Evolutionary conservation across 2,888 invertebrate species (phyloP).

Genomic region (Amiota minor): DNA sequence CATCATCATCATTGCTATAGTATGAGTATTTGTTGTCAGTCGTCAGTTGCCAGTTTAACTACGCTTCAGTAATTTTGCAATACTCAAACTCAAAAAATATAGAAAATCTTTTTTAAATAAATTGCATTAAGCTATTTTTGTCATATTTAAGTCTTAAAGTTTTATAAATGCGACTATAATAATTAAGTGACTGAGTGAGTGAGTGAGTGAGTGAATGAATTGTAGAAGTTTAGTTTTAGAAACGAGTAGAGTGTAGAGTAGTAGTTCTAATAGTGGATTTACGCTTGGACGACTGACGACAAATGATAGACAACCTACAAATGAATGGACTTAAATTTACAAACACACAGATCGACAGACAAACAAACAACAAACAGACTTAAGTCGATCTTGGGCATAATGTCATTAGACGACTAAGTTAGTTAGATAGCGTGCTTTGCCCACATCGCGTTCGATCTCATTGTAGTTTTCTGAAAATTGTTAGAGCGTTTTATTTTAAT

Average conservation of each 20-base stretch:
- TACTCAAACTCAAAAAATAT: background rate
- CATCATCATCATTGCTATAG: background rate
- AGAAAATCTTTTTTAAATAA: constrained; percentile 62
- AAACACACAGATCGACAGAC: background rate
- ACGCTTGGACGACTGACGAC: background rate
- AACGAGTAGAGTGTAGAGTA: constrained; percentile 1
- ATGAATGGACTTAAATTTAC: background rate
- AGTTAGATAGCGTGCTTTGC: background rate
- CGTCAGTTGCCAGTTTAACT: constrained; percentile 9
- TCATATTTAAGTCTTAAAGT: constrained; percentile 25
- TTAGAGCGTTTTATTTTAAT: constrained; percentile 69
- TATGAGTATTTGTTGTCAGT: background rate
- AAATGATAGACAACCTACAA: too few relatives aligned
- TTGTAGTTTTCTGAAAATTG: constrained; percentile 57
- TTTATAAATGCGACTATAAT: constrained; percentile 15
- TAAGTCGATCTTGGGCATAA: too few relatives aligned
- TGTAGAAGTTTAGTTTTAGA: too few relatives aligned
- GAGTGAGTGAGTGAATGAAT: too few relatives aligned
- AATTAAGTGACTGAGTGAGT: too few relatives aligned
- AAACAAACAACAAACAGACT: background rate
- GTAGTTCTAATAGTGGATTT: constrained; percentile 5
- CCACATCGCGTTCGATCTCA: constrained; percentile 24
- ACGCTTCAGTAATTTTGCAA: constrained; percentile 68
- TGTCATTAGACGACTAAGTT: background rate
- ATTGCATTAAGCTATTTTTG: constrained; percentile 56